These are phyloP conservation scores for Spodoptera littoralis DNA, from an alignment of 2,888 invertebrate species.

Conservation along the genomic window DNA sequence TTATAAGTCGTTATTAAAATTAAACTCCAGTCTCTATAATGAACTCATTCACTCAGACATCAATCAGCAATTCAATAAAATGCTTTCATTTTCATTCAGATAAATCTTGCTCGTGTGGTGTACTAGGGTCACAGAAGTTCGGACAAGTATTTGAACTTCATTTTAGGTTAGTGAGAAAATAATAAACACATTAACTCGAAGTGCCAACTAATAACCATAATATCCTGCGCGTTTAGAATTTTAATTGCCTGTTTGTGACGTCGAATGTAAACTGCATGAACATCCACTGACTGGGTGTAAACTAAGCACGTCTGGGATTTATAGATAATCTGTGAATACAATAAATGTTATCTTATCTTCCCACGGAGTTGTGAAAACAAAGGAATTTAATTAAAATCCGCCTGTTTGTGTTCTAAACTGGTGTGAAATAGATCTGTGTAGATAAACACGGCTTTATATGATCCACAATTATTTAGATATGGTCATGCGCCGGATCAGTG, in stretches of 20 bases:
- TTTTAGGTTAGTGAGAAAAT: constrained; percentile 9
- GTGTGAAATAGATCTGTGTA: constrained; percentile 9
- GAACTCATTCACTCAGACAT: neutral
- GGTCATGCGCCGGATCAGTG: neutral
- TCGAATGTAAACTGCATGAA: constrained; percentile 10
- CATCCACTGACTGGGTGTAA: constrained; percentile 8
- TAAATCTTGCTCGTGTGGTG: neutral
- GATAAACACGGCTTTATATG: neutral
- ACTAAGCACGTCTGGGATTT: constrained; percentile 44
- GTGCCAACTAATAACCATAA: constrained; percentile 38
- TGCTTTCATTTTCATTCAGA: too few relatives aligned
- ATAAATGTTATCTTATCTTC: constrained; percentile 42
- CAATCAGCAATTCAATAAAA: neutral
- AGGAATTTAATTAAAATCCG: constrained; percentile 11
- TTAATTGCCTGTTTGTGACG: constrained; percentile 36
- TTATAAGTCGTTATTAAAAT: too few relatives aligned
- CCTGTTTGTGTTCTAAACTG: constrained; percentile 6
- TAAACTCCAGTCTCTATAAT: too few relatives aligned
- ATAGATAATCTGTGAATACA: constrained; percentile 36
- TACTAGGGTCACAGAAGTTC: constrained; percentile 20
- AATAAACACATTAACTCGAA: constrained; percentile 33
- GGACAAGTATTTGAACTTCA: constrained; percentile 1
- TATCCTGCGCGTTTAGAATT: constrained; percentile 38
- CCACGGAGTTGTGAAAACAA: constrained; percentile 18
- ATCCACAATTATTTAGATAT: neutral